Conservation (phyloP, 2,888 invertebrate species). For the Molanna angustata region DNA sequence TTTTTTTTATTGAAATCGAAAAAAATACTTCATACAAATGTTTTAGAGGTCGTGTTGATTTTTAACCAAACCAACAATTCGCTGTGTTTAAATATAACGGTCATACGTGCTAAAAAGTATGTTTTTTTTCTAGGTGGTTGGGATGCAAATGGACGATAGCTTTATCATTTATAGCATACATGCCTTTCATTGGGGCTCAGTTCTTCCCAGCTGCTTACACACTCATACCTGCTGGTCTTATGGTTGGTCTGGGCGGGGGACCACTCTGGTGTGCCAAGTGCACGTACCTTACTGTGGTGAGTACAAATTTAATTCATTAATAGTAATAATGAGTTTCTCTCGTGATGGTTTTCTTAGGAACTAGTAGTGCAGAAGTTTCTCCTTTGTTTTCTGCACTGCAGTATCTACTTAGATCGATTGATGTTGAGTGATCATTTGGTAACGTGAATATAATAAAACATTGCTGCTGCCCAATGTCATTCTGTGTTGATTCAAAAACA, state of each 20-base stretch:
- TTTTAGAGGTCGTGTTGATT: too few species aligned
- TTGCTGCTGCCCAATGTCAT: too few species aligned
- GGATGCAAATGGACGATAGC: conserved; percentile 91
- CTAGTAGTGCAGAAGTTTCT: not conserved
- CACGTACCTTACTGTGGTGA: conserved; percentile 83
- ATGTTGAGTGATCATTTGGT: too few species aligned
- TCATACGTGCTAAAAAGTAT: too few species aligned
- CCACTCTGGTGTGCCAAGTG: conserved; percentile 97
- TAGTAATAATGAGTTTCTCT: not conserved
- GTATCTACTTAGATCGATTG: too few species aligned
- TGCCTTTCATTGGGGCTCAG: conserved; percentile 88
- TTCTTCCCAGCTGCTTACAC: conserved; percentile 85
- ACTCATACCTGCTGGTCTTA: conserved; percentile 77
- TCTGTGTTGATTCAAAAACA: too few species aligned
- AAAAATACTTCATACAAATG: too few species aligned
- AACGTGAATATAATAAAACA: too few species aligned
- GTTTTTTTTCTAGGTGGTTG: conserved; percentile 61
- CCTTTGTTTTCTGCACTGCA: too few species aligned
- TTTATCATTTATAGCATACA: conserved; percentile 81
- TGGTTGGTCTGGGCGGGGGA: conserved; percentile 86
- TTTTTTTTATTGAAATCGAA: too few species aligned
- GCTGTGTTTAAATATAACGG: too few species aligned
- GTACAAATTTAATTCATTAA: conserved; percentile 35
- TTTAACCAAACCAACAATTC: too few species aligned
- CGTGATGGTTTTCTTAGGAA: not conserved